A percentile compares a stretch with the other conserved stretches of the same genome.
These are phyloP conservation scores for Epinephelus awoara DNA, from an alignment of 2,797 vertebrate species.

Conservation along the genomic window DNA sequence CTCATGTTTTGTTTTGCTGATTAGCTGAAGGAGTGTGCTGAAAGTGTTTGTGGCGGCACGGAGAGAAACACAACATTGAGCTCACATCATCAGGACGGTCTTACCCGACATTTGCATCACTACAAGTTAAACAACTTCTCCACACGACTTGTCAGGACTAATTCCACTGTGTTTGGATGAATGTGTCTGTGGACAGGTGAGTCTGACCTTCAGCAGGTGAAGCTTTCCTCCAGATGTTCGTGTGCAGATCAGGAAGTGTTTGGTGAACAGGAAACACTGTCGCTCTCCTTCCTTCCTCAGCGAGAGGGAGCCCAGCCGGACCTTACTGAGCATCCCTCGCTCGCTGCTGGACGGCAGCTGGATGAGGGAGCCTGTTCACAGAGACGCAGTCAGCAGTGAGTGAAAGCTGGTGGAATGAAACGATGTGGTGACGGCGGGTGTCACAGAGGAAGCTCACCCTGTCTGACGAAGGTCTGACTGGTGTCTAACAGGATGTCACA, in stretches of 20 bases:
- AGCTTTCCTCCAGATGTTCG: conserved; percentile 97
- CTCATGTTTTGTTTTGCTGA: too few species aligned
- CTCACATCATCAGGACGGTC: too few species aligned
- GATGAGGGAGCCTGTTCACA: conserved; percentile 91
- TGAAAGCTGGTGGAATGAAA: too few species aligned
- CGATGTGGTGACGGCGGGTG: too few species aligned
- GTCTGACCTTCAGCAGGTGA: conserved; percentile 93
- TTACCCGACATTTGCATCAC: too few species aligned
- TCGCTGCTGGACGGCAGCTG: conserved; percentile 95
- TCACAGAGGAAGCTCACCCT: conserved; percentile 85
- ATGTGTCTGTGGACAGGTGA: not conserved
- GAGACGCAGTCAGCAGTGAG: not conserved
- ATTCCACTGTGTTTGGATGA: not conserved
- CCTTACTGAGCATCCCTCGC: conserved; percentile 95
- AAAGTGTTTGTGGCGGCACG: too few species aligned
- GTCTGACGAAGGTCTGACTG: conserved; percentile 95
- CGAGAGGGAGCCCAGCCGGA: conserved; percentile 93
- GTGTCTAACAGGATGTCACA: conserved; percentile 96
- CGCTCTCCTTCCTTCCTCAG: conserved; percentile 96
- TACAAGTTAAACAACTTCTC: too few species aligned
- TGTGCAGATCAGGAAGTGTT: conserved; percentile 97
- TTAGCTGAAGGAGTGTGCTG: too few species aligned
- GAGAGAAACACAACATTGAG: too few species aligned
- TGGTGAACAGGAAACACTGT: conserved; percentile 98
- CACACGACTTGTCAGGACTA: too few species aligned